These are phyloP conservation scores for Pygocentrus nattereri DNA, from an alignment of 2,797 vertebrate species.

Conservation along the genomic window DNA sequence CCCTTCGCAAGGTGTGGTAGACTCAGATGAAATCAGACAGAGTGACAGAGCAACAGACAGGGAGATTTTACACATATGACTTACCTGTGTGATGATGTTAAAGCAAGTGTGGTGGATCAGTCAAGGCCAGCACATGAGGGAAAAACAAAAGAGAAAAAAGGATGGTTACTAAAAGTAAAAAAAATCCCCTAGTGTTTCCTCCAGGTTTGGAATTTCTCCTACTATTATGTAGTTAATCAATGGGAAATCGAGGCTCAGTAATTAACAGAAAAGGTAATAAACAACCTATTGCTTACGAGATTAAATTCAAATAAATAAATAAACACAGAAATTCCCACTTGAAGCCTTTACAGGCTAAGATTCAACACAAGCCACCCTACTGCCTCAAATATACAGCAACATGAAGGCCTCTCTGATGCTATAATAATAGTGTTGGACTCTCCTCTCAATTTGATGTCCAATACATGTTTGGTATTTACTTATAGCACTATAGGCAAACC, in stretches of 20 bases:
- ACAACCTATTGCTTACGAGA: neutral
- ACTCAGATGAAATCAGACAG: conserved; percentile 48
- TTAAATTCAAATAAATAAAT: neutral
- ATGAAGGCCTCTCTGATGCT: neutral
- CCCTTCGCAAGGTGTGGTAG: neutral
- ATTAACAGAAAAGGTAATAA: neutral
- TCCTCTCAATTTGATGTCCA: neutral
- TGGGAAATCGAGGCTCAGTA: neutral
- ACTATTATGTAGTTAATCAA: neutral
- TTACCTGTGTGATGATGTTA: conserved; percentile 64
- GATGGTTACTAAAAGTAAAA: conserved; percentile 33
- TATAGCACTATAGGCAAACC: too few species aligned
- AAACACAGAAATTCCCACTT: neutral
- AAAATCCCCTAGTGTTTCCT: neutral
- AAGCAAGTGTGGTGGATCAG: conserved; percentile 45
- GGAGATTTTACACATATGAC: conserved; percentile 57
- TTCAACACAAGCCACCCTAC: neutral
- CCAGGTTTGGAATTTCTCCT: neutral
- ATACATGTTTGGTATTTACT: neutral
- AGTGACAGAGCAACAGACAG: conserved; percentile 40
- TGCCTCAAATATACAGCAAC: neutral
- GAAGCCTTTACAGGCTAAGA: neutral
- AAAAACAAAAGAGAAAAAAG: conserved; percentile 39
- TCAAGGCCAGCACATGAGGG: conserved; percentile 54
- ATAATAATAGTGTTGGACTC: too few species aligned